phyloP scores from a whole-genome alignment of 2,797 vertebrate species.

The Anableps anableps region DNA sequence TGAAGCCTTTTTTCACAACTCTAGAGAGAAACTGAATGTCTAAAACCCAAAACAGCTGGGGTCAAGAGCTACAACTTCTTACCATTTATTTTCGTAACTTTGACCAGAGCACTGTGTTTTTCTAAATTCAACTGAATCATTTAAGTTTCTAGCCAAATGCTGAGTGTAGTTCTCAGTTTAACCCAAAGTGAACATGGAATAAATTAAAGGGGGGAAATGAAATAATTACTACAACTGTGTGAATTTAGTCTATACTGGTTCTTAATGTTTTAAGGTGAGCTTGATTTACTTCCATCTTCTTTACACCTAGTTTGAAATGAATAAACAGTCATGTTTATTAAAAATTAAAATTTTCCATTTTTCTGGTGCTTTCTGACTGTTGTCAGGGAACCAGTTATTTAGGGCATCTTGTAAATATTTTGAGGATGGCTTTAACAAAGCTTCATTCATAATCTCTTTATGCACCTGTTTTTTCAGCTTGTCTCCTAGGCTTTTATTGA shows the following conservation, averaged over 20 bases:
- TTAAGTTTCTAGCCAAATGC: not conserved
- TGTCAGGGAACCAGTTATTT: not conserved
- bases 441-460: not conserved
- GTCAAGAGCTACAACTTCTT: not conserved
- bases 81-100: not conserved
- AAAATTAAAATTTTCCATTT: not conserved
- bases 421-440: not conserved
- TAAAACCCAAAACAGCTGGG: not conserved
- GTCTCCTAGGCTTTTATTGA: not conserved
- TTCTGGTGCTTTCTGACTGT: not conserved
- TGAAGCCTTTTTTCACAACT: not conserved
- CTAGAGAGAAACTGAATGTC: not conserved
- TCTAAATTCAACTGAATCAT: not conserved
- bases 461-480: not conserved
- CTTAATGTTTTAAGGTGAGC: not conserved
- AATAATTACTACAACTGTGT: not conserved
- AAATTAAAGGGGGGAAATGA: not conserved
- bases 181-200: not conserved
- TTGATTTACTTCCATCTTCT: not conserved
- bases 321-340: not conserved
- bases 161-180: not conserved
- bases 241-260: not conserved
- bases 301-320: not conserved
- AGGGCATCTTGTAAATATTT: not conserved
- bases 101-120: not conserved